These are phyloP conservation scores for Drosophila paramelanica DNA, from an alignment of 2,888 invertebrate genomes.

Conservation along the genomic window DNA sequence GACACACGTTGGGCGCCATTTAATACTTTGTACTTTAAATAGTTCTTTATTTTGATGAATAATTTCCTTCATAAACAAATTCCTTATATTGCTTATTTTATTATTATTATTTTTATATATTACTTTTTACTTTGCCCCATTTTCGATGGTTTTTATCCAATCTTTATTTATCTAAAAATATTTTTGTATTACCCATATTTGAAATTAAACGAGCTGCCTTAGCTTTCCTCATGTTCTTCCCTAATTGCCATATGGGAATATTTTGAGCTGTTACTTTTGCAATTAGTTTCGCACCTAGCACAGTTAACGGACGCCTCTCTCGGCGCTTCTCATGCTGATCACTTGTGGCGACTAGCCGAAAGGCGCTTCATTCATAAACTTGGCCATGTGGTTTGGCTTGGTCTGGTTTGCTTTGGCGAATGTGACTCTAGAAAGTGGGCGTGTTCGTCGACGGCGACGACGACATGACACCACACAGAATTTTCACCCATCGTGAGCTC, in stretches of 20 bases:
- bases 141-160: no score
- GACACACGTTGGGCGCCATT: neutral
- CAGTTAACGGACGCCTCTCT: conserved; percentile 13
- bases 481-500: conserved; percentile 38
- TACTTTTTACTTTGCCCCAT: no score
- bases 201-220: neutral
- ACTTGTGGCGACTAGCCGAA: neutral
- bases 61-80: no score
- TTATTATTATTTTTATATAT: no score
- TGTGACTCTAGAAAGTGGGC: conserved; percentile 42
- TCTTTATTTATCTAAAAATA: no score
- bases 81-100: no score
- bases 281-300: neutral
- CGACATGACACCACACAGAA: conserved; percentile 26
- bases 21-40: neutral
- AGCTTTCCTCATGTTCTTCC: no score
- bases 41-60: no score
- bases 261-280: neutral
- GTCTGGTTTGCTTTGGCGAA: conserved; percentile 11
- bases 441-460: conserved; percentile 7
- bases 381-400: neutral
- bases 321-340: conserved; percentile 38
- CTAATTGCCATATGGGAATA: neutral
- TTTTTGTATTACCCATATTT: neutral
- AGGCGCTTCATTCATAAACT: conserved; percentile 19